Base-by-base conservation (phyloP, 2,888 invertebrate species). In the Antheraea assamensis region DNA sequence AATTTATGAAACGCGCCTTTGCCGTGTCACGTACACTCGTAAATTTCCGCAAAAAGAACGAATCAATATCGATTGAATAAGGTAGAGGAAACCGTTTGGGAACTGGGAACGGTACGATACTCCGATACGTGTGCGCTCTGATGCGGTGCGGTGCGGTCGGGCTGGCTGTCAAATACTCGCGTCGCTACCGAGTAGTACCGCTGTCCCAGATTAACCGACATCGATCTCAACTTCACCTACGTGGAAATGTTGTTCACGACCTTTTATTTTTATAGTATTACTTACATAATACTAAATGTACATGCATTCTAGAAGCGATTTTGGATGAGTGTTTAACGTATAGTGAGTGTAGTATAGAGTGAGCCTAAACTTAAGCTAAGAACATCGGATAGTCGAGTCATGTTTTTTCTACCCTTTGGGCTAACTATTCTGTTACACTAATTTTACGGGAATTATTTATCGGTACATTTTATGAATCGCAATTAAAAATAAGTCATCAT, bases 1-100 rank as follows among this genome's bases (percentile, higher is more conserved):
- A 21, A 68, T 68, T 68, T 68, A 68, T 68, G 19, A 21, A 35
- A 68, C 68, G 68, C 7, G 31, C 35, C 35, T 21, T 31, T 35
- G 21, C 68, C 68, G 68, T 68, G 68, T 68, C 35, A 68, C 68
- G 68, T 35, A 68, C 68, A 68, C 68, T 68, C 68, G 68, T 68
- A 68, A 68, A 68, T 68, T 35, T 35, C 31, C 31, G 31, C n/a
- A 31, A 68, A 68, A 68, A 68, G 68, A 68, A 68, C 35, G 68
- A 8, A 68, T 35, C 68, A 68, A 68, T 68, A 68, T 10, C 31
- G 68, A 68, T 35, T 35, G 35, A 68, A 68, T 10, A 15, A 27
- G 61, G 61, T 61, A 61, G 2, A 61, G 61, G 61, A 30, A 61
- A 68, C 35, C 68, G 68, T 68, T 35, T 68, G 35, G 68, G 68